Percentiles rank a stretch among this genome's conserved stretches.
Conservation (phyloP, 2,888 invertebrate genomes). For the Heliconius charithonia region DNA sequence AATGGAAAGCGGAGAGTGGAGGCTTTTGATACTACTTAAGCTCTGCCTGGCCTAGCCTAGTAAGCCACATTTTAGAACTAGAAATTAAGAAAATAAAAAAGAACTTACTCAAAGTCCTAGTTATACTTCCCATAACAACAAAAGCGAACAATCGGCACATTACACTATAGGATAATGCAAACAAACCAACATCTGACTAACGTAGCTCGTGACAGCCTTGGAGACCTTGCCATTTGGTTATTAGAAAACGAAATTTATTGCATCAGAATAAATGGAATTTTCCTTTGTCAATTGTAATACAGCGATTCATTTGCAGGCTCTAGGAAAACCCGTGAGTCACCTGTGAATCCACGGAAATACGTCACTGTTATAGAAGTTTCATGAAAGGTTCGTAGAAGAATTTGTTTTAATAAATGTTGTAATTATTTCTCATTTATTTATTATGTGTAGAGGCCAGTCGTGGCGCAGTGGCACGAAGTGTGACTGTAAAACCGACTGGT, state of each 20-base stretch:
- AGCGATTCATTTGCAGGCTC: constrained; percentile 42
- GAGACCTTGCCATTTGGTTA: not conserved
- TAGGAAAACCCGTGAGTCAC: constrained; percentile 49
- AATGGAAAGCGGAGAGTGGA: not conserved
- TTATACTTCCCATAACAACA: constrained; percentile 32
- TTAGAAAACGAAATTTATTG: constrained; percentile 15
- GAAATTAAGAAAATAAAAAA: not conserved
- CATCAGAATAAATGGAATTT: constrained; percentile 19
- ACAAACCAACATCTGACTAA: constrained; percentile 44
- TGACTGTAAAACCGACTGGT: too few species aligned
- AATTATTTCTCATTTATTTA: not conserved
- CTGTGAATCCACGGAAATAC: constrained; percentile 42
- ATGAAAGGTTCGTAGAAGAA: constrained; percentile 10
- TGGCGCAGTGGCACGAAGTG: too few species aligned
- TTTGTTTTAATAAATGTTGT: not conserved
- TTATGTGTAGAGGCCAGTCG: too few species aligned
- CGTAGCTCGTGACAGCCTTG: constrained; percentile 32
- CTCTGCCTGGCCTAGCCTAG: not conserved
- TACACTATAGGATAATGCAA: constrained; percentile 38
- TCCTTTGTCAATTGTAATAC: constrained; percentile 3
- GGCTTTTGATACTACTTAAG: not conserved
- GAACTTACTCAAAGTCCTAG: constrained; percentile 38
- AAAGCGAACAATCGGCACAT: constrained; percentile 48
- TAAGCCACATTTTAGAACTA: not conserved
- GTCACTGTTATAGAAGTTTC: constrained; percentile 26